These are phyloP conservation scores for Holothuria scabra DNA, from an alignment of 53 echinoderm and acorn worm species.

Conservation along the genomic window DNA sequence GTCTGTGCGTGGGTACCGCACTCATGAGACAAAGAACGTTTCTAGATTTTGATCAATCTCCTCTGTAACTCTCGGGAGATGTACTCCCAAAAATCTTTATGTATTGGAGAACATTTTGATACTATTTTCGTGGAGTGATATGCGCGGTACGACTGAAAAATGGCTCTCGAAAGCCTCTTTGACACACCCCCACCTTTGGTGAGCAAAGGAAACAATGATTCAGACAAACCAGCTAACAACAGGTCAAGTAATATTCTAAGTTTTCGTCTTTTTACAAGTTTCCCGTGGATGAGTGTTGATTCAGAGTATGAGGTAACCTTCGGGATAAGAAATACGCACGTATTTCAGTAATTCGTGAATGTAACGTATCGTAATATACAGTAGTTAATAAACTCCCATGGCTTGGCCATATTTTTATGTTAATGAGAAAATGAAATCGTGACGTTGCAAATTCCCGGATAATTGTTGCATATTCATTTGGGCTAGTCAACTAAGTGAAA, in stretches of 20 bases:
- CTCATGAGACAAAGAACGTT: slow-evolving; percentile 40
- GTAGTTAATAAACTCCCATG: slow-evolving; percentile 15
- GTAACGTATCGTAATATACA: slow-evolving; percentile 19
- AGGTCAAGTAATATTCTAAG: slow-evolving; percentile 57
- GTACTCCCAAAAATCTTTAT: slow-evolving; percentile 55
- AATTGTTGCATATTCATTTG: slow-evolving; percentile 32
- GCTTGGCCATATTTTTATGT: slow-evolving; percentile 37
- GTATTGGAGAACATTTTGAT: slow-evolving; percentile 76
- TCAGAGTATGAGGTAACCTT: slow-evolving; percentile 47
- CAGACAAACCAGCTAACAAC: slow-evolving; percentile 51
- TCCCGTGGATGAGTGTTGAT: slow-evolving; percentile 29
- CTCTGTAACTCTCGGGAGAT: slow-evolving; percentile 15
- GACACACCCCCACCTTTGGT: slow-evolving; percentile 99
- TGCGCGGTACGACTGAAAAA: slow-evolving; percentile 80
- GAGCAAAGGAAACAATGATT: slow-evolving; percentile 97
- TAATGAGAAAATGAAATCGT: slow-evolving; percentile 12
- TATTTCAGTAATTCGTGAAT: slow-evolving; percentile 31
- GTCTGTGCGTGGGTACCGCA: slow-evolving; percentile 10
- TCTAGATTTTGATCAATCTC: slow-evolving; percentile 29
- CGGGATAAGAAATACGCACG: slow-evolving; percentile 54
- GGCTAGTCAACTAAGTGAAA: background rate
- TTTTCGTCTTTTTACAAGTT: slow-evolving; percentile 56
- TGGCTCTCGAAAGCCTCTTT: slow-evolving; percentile 99
- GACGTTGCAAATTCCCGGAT: slow-evolving; percentile 45
- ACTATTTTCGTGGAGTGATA: slow-evolving; percentile 48